phyloP scores from a whole-genome alignment of 2,113 vertebrate species.

The Porphyrio hochstetteri region DNA sequence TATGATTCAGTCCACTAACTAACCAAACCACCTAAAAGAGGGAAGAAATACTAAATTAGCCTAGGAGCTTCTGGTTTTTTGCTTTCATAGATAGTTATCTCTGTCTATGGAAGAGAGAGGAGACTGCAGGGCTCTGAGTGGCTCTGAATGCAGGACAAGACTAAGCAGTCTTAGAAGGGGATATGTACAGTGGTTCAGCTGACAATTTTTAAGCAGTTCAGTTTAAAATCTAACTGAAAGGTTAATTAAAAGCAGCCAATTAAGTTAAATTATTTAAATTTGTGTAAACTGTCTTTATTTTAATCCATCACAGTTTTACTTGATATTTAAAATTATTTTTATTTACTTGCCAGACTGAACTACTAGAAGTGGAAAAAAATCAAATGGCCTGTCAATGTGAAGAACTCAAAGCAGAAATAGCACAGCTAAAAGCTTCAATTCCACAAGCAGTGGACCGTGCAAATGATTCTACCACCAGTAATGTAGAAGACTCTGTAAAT shows the following conservation, averaged over 20 bases:
- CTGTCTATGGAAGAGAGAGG: neutral
- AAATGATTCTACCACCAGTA: slow-evolving; percentile 74
- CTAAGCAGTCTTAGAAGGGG: neutral
- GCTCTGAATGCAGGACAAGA: neutral
- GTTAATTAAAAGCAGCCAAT: neutral
- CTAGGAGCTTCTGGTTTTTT: neutral
- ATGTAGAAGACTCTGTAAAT: slow-evolving; percentile 71
- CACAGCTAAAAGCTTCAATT: slow-evolving; percentile 74
- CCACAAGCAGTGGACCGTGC: slow-evolving; percentile 59
- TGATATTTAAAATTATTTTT: neutral
- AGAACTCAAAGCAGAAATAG: slow-evolving; percentile 79
- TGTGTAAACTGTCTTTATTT: neutral
- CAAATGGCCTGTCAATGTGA: slow-evolving; percentile 78
- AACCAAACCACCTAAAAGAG: neutral
- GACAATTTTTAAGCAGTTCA: neutral
- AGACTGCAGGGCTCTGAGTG: neutral
- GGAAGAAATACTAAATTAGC: neutral
- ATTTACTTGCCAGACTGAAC: slow-evolving; percentile 75
- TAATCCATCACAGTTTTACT: neutral
- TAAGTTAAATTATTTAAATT: neutral
- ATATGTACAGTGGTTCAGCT: neutral
- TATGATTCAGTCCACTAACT: neutral
- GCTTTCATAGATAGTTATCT: neutral
- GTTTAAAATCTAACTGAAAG: neutral
- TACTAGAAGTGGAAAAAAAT: slow-evolving; percentile 78